phyloP scores from a whole-genome alignment of 1,140 invertebrate genomes.

The Trichomalopsis sarcophagae region DNA sequence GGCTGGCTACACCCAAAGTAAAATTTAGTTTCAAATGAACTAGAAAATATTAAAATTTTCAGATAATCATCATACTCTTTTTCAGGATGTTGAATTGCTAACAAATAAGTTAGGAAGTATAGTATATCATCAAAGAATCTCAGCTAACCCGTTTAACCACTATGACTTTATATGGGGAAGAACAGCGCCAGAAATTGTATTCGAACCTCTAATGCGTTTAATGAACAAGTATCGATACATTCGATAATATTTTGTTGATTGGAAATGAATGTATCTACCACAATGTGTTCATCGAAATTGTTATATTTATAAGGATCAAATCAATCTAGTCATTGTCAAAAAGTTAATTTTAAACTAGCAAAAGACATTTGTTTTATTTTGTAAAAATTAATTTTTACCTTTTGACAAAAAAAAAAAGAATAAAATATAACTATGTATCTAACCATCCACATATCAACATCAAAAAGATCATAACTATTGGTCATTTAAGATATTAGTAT shows the following conservation, averaged over 20 bases:
- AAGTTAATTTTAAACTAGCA: not conserved
- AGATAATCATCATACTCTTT: constrained; percentile 32
- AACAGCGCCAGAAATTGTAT: constrained; percentile 62
- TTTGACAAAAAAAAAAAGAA: not conserved
- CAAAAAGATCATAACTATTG: too few relatives aligned
- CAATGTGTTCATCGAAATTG: constrained; percentile 33
- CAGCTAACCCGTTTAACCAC: constrained; percentile 70
- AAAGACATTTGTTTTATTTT: not conserved
- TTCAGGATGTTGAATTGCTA: constrained; percentile 70
- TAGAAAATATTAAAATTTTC: constrained; percentile 1
- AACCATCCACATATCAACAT: not conserved
- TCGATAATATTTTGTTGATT: constrained; percentile 9
- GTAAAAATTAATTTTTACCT: not conserved
- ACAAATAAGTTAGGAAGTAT: constrained; percentile 64
- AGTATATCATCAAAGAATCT: constrained; percentile 63
- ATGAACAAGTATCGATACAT: constrained; percentile 63
- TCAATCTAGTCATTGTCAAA: constrained; percentile 48
- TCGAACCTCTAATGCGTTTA: constrained; percentile 62
- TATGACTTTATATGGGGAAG: constrained; percentile 75
- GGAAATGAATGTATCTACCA: constrained; percentile 12
- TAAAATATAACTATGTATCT: not conserved
- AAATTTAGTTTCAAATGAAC: constrained; percentile 12
- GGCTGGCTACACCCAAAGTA: constrained; percentile 73
- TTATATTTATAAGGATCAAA: constrained; percentile 45
- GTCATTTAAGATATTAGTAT: not conserved